phyloP scores from a whole-genome alignment of 92 coral and sea anemone species.

The Paragorgia papillata region DNA sequence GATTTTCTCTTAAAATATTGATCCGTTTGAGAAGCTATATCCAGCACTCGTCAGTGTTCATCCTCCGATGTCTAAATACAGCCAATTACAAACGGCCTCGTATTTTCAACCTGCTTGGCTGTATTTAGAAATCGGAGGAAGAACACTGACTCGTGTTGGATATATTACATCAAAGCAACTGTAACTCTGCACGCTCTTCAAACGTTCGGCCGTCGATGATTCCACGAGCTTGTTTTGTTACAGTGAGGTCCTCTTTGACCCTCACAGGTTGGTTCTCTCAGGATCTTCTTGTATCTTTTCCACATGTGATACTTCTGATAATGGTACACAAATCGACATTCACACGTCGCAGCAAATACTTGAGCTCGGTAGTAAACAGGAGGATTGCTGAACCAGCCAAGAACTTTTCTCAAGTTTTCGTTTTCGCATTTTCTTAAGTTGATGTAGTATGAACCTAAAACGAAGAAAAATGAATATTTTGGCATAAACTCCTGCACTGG shows the following conservation, averaged over 20 bases:
- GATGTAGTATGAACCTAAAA: conserved; percentile 20
- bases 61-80: too few relatives aligned
- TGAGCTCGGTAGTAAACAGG: conserved; percentile 27
- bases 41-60: too few relatives aligned
- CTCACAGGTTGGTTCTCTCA: neutral
- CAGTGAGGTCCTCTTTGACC: conserved; percentile 4
- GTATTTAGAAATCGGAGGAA: too few relatives aligned
- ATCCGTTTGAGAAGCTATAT: too few relatives aligned
- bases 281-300: neutral
- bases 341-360: conserved; percentile 14
- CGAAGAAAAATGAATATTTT: neutral
- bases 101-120: too few relatives aligned
- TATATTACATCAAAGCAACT: too few relatives aligned
- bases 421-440: conserved; percentile 32
- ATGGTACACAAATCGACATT: conserved; percentile 3
- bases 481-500: too few relatives aligned
- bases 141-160: too few relatives aligned
- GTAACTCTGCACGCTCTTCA: too few relatives aligned
- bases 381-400: conserved; percentile 35
- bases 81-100: too few relatives aligned
- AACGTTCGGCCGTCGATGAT: too few relatives aligned
- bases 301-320: conserved; percentile 17
- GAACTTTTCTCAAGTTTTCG: conserved; percentile 30
- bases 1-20: too few relatives aligned
- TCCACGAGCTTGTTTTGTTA: neutral